phyloP scores from a whole-genome alignment of 2,113 vertebrate species.

The Aix galericulata region DNA sequence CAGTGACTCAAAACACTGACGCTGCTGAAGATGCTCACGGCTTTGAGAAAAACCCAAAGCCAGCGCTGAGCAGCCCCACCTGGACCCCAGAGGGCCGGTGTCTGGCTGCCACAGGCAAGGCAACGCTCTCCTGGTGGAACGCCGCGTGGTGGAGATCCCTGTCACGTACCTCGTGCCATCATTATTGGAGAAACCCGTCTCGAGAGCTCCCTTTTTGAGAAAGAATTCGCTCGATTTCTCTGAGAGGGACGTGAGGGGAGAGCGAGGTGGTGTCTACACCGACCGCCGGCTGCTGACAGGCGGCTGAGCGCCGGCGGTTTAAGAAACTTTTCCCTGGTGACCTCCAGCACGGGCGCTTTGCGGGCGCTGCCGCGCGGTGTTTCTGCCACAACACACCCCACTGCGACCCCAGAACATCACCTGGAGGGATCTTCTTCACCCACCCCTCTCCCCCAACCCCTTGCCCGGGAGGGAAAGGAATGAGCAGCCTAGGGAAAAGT shows the following conservation, averaged over 20 bases:
- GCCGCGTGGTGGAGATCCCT: rapidly evolving
- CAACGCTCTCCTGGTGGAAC: rapidly evolving
- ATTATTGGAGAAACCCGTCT: background rate
- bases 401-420: background rate
- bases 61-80: background rate
- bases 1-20: background rate
- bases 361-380: rapidly evolving
- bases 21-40: background rate
- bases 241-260: rapidly evolving
- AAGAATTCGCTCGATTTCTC: background rate
- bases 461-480: background rate
- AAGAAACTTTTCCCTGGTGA: background rate
- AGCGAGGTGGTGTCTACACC: background rate
- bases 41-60: background rate
- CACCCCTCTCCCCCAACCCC: background rate
- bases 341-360: background rate
- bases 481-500: slow-evolving; percentile 17
- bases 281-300: rapidly evolving
- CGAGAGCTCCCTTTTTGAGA: rapidly evolving
- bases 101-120: background rate
- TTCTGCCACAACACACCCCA: background rate
- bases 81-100: background rate
- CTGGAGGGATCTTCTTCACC: background rate
- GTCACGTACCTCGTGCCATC: rapidly evolving
- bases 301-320: rapidly evolving